Evolutionary conservation across 2,888 invertebrate species (phyloP), one percentile per base, ranked within the genome.

Genomic region (Tenthredo amoena): DNA sequence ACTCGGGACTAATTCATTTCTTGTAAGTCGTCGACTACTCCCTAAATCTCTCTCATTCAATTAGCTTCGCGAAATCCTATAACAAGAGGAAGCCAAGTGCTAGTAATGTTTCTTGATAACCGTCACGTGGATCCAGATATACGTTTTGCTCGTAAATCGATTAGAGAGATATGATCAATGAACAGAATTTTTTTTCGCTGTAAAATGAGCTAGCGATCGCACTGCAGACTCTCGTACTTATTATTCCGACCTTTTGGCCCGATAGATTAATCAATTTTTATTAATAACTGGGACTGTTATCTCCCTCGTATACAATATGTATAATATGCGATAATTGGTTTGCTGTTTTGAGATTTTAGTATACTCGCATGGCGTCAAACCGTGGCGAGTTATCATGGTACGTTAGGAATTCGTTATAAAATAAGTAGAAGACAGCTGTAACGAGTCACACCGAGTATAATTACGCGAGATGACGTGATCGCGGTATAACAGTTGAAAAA

Each of bases 381-480:
- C 62, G 9, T 12, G 1, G 10, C 62, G 10, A 26, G 21, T 62
- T 3, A 62, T 62, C 62, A n/a, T 50, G 1, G 15, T n/a, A n/a
- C 50, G 50, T 50, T 50, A 2, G n/a, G 18, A 50, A 50, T 50
- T 50, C 0, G 18, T n/a, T 50, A 6, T 18, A 50, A 43, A 62
- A 62, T 9, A 62, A 62, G 62, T 2, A 26, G 2, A 62, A 62
- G 62, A 62, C 12, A 62, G 12, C 7, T 26, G n/a, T 21, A 62
- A 26, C 62, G 62, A 62, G 62, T 10, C 2, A 26, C 10, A 9
- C 10, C 12, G 26, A 21, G 4, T 31, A 62, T 62, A 62, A 62
- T 62, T 62, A 31, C 62, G 62, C 62, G 62, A 12, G 9, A 62
- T 62, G 62, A 62, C 62, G 62, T 62, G 26, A 62, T 62, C 62